Evolutionary conservation across 2,113 vertebrate genomes (phyloP).

Genomic region (Arizona elegans): DNA sequence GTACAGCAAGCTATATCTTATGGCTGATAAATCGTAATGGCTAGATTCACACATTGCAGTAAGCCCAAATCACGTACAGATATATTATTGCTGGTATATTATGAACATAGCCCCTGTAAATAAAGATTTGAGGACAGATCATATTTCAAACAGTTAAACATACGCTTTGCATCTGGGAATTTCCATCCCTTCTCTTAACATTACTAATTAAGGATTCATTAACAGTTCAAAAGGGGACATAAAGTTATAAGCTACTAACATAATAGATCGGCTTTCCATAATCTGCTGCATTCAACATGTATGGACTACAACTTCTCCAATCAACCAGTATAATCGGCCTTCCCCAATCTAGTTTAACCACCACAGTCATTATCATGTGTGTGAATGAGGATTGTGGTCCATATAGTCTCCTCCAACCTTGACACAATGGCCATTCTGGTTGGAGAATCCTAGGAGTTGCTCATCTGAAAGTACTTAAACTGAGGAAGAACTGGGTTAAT

Average conservation of each 20-base stretch:
- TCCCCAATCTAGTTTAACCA: background rate
- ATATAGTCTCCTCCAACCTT: background rate
- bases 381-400: background rate
- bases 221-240: background rate
- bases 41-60: background rate
- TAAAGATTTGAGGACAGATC: background rate
- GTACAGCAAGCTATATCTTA: background rate
- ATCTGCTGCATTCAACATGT: background rate
- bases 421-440: background rate
- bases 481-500: background rate
- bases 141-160: background rate
- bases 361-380: background rate
- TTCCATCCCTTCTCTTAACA: background rate
- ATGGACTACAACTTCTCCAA: background rate
- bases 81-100: background rate
- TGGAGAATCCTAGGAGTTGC: background rate
- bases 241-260: background rate
- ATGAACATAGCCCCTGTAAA: background rate
- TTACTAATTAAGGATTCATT: background rate
- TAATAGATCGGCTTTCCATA: background rate
- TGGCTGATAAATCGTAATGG: background rate
- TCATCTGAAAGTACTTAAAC: background rate
- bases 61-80: background rate
- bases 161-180: background rate
- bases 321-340: background rate